These are phyloP conservation scores for Anguilla marmorata DNA, from an alignment of 2,797 vertebrate genomes.

Conservation along the genomic window DNA sequence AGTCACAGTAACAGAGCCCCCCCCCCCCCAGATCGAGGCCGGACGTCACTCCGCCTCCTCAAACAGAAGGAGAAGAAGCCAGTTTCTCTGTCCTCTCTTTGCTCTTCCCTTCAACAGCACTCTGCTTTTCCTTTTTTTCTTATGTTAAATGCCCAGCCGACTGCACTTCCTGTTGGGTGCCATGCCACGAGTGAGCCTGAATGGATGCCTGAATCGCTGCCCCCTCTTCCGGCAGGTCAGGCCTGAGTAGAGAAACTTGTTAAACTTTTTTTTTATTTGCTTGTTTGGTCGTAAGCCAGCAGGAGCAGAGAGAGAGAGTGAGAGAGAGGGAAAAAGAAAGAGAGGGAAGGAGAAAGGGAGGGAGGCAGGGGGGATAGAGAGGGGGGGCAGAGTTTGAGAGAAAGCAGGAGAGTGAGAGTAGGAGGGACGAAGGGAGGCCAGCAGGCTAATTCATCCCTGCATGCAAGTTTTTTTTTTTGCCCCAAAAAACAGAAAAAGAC, in stretches of 20 bases:
- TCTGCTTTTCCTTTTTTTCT: not conserved
- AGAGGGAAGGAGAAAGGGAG: constrained; percentile 45
- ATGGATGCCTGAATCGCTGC: not conserved
- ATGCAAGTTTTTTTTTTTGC: constrained; percentile 19
- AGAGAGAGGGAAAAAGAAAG: constrained; percentile 25
- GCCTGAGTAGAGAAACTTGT: not conserved
- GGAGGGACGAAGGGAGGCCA: constrained; percentile 28
- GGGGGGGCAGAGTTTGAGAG: constrained; percentile 40
- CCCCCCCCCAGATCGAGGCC: not conserved
- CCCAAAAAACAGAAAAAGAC: constrained; percentile 30
- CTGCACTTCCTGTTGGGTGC: not conserved
- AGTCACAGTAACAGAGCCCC: not conserved
- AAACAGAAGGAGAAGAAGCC: too few relatives aligned
- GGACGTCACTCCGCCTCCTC: not conserved
- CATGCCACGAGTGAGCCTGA: not conserved
- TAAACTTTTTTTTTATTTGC: not conserved
- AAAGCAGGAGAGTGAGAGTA: constrained; percentile 34
- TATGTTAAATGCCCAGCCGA: not conserved
- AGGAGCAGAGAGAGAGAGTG: constrained; percentile 42
- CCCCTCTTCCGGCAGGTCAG: not conserved
- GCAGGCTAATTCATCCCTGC: constrained; percentile 41
- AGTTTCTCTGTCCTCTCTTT: too few relatives aligned
- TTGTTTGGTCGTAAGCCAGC: not conserved
- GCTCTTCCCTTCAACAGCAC: not conserved
- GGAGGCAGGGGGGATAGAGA: constrained; percentile 35